Evolutionary conservation across 2,888 invertebrate genomes (phyloP).

Genomic region (Parasteatoda lunata): DNA sequence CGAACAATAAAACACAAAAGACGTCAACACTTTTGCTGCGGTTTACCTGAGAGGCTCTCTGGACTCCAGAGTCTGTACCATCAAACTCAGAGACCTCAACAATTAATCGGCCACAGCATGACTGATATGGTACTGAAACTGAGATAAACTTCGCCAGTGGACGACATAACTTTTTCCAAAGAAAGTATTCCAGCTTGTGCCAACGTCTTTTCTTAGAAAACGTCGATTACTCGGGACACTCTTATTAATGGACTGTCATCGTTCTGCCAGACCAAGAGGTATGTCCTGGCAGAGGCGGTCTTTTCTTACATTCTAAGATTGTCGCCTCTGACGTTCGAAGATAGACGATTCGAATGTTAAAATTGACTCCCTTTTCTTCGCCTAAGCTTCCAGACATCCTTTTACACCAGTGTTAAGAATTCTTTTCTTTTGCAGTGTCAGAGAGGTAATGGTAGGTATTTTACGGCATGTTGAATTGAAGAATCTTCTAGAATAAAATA

Average conservation of each 20-base stretch:
- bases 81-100: constrained; percentile 23
- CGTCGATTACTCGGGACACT: constrained; percentile 42
- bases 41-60: not conserved
- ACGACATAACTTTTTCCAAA: constrained; percentile 33
- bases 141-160: constrained; percentile 40
- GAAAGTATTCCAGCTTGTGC: constrained; percentile 22
- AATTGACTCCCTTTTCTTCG: not conserved
- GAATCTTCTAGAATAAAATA: no score
- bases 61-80: not conserved
- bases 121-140: constrained; percentile 21
- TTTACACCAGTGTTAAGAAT: no score
- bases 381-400: no score
- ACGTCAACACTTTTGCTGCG: not conserved
- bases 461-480: no score
- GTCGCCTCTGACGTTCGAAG: not conserved
- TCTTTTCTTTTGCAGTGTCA: no score
- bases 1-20: not conserved
- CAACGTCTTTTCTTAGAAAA: constrained; percentile 15
- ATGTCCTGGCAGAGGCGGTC: constrained; percentile 15
- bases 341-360: not conserved
- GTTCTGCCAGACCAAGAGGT: not conserved
- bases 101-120: constrained; percentile 47
- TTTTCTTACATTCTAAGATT: not conserved
- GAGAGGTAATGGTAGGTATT: no score
- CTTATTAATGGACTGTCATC: constrained; percentile 53